Conservation (phyloP, 2,797 vertebrate genomes). For the Etheostoma perlongum region DNA sequence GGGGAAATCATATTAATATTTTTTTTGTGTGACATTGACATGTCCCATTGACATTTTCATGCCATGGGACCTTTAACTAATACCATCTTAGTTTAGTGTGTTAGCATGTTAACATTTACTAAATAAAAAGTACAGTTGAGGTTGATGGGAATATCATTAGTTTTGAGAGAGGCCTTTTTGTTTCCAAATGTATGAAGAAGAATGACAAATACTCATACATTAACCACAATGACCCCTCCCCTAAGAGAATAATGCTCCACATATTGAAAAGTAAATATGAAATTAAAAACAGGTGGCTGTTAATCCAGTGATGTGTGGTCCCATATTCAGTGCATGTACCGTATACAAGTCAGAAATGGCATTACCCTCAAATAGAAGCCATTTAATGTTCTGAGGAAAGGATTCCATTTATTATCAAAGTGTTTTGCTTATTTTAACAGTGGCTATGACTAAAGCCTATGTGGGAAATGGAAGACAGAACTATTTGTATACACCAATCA, state of each 20-base stretch:
- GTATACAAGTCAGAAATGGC: slow-evolving; percentile 1
- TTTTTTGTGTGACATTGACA: no score
- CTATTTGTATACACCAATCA: slow-evolving; percentile 39
- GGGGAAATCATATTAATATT: no score
- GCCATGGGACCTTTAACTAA: background rate
- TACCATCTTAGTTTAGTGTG: background rate
- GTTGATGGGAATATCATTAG: background rate
- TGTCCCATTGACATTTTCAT: no score
- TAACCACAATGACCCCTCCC: background rate
- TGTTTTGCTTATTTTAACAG: slow-evolving; percentile 20
- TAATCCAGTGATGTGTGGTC: slow-evolving; percentile 49
- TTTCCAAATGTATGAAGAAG: slow-evolving; percentile 9
- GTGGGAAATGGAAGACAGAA: slow-evolving; percentile 29
- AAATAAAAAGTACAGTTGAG: background rate
- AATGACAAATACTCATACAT: slow-evolving; percentile 14
- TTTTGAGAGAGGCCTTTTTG: slow-evolving; percentile 1
- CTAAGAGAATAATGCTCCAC: slow-evolving; percentile 23
- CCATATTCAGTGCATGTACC: slow-evolving; percentile 1
- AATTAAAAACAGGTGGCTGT: slow-evolving; percentile 16
- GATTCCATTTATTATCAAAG: slow-evolving; percentile 34
- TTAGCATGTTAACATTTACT: slow-evolving; percentile 10
- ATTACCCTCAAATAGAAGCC: slow-evolving; percentile 12
- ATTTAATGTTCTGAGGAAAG: slow-evolving; percentile 25
- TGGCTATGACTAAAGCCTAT: slow-evolving; percentile 7
- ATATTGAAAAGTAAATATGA: slow-evolving; percentile 35